Percentiles rank a stretch among this genome's conserved stretches.
phyloP scores from a whole-genome alignment of 2,113 vertebrate genomes.

The Acanthisitta chloris region DNA sequence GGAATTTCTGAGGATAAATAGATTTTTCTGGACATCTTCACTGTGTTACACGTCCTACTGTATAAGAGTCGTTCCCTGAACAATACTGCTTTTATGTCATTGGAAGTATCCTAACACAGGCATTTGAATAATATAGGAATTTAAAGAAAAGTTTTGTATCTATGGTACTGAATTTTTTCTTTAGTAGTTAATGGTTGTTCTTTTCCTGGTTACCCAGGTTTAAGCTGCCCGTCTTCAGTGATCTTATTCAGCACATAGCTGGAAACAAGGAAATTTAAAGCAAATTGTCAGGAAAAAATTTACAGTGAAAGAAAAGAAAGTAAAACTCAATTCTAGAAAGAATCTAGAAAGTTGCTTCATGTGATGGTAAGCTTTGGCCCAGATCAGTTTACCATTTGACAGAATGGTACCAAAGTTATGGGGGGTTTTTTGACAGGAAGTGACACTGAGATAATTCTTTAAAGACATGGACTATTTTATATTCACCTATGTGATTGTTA shows the following conservation, averaged over 20 bases:
- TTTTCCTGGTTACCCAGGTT: not conserved
- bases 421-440: not conserved
- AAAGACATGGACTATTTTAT: not conserved
- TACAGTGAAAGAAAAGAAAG: not conserved
- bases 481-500: not conserved
- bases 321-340: not conserved
- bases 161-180: not conserved
- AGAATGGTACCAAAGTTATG: not conserved
- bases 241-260: not conserved
- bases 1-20: not conserved
- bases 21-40: not conserved
- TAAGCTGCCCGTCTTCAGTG: not conserved
- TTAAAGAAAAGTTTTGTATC: not conserved
- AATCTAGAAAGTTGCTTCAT: not conserved
- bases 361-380: not conserved
- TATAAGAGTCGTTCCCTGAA: not conserved
- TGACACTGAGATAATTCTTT: not conserved
- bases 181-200: not conserved
- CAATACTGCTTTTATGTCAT: not conserved
- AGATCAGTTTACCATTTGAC: not conserved
- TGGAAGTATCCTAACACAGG: not conserved
- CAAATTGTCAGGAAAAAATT: not conserved
- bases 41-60: not conserved
- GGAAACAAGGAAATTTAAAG: not conserved
- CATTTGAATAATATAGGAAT: not conserved